phyloP scores from a whole-genome alignment of 2,113 vertebrate species.

The Hypocryptadius cinnamomeus region DNA sequence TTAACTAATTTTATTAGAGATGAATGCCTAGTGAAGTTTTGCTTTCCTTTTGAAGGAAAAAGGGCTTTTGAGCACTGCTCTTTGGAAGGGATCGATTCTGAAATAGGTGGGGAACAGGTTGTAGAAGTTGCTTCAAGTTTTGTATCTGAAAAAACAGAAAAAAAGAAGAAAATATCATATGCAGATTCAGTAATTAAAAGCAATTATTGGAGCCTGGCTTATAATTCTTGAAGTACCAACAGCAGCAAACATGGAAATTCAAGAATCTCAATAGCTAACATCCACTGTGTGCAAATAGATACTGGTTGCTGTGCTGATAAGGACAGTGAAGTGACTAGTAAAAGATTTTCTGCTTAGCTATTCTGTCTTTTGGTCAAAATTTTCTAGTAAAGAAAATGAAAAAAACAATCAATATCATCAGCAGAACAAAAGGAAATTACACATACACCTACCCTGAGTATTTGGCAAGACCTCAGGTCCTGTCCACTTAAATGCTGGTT shows the following conservation, averaged over 20 bases:
- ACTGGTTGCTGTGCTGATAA: background rate
- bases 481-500: constrained; percentile 96
- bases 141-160: constrained; percentile 35
- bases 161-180: background rate
- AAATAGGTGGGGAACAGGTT: background rate
- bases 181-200: background rate
- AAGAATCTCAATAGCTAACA: background rate
- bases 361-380: background rate
- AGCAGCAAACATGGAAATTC: background rate
- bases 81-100: constrained; percentile 63
- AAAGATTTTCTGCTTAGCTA: background rate
- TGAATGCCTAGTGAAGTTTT: constrained; percentile 86
- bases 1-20: constrained; percentile 90
- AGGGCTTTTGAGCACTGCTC: constrained; percentile 93
- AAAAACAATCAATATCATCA: background rate
- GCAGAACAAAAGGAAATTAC: background rate
- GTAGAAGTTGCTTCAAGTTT: background rate
- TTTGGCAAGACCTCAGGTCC: constrained; percentile 78
- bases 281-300: background rate
- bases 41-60: constrained; percentile 79
- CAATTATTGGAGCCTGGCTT: background rate
- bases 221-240: background rate
- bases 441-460: constrained; percentile 67
- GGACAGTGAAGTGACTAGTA: background rate
- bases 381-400: background rate